Evolutionary conservation across 2,113 vertebrate species (phyloP).

Genomic region (Xenus cinereus): DNA sequence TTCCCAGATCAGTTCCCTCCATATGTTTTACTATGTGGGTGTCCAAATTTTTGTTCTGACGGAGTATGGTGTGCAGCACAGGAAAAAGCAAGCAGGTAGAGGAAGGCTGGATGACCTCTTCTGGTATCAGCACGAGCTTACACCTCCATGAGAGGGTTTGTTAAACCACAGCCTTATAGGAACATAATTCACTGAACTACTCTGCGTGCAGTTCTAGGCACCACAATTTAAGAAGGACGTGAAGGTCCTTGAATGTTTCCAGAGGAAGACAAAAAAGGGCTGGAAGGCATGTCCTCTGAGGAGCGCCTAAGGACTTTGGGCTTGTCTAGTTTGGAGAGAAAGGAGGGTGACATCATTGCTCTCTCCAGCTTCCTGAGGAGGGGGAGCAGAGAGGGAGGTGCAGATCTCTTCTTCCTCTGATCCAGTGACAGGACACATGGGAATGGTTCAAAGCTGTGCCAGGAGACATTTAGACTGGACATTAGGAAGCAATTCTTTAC

Average conservation of each 20-base stretch:
- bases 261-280: not conserved
- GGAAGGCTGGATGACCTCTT: not conserved
- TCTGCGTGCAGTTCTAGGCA: not conserved
- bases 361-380: not conserved
- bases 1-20: not conserved
- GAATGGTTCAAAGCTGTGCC: not conserved
- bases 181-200: not conserved
- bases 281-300: not conserved
- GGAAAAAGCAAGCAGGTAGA: not conserved
- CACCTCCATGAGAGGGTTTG: not conserved
- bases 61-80: not conserved
- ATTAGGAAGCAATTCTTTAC: not conserved
- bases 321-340: not conserved
- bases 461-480: not conserved
- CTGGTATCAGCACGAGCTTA: not conserved
- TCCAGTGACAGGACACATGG: accelerated
- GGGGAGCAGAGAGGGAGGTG: not conserved
- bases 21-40: not conserved
- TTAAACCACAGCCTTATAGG: not conserved
- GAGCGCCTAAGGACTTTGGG: not conserved
- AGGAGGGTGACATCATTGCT: not conserved
- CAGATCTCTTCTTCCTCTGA: not conserved
- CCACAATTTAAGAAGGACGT: not conserved
- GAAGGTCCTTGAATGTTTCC: not conserved
- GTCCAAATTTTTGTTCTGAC: not conserved